Conservation (phyloP, 2,113 vertebrate species). For the Tor tambroides region DNA sequence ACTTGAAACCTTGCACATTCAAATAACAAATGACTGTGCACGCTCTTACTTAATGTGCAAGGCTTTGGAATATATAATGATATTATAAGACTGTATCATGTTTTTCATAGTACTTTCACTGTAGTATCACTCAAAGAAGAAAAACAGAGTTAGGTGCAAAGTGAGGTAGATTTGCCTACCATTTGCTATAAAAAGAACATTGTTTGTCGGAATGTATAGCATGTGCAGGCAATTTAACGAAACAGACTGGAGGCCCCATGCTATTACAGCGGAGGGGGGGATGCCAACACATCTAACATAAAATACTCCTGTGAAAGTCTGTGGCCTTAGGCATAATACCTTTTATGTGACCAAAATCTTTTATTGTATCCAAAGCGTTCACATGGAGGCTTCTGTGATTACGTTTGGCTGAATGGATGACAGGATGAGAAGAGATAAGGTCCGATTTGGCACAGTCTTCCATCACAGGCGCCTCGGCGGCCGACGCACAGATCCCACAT, state of each 20-base stretch:
- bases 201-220: conserved; percentile 23
- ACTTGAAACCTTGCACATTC: too few relatives aligned
- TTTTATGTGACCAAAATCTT: conserved; percentile 59
- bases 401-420: conserved; percentile 66
- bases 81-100: neutral
- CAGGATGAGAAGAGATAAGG: conserved; percentile 44
- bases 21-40: too few relatives aligned
- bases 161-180: conserved; percentile 26
- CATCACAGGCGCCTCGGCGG: conserved; percentile 45
- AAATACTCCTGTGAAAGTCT: conserved; percentile 61
- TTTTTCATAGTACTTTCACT: neutral
- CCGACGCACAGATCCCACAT: conserved; percentile 55
- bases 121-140: neutral
- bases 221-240: conserved; percentile 41
- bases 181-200: conserved; percentile 19
- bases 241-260: conserved; percentile 22
- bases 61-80: neutral
- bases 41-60: neutral
- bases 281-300: conserved; percentile 34
- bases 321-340: conserved; percentile 66
- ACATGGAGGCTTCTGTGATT: conserved; percentile 69
- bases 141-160: neutral
- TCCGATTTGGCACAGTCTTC: conserved; percentile 53
- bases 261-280: conserved; percentile 14
- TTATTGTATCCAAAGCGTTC: conserved; percentile 71